Base-by-base conservation (phyloP, 2,888 invertebrate genomes). In the Petrolisthes cinctipes region DNA sequence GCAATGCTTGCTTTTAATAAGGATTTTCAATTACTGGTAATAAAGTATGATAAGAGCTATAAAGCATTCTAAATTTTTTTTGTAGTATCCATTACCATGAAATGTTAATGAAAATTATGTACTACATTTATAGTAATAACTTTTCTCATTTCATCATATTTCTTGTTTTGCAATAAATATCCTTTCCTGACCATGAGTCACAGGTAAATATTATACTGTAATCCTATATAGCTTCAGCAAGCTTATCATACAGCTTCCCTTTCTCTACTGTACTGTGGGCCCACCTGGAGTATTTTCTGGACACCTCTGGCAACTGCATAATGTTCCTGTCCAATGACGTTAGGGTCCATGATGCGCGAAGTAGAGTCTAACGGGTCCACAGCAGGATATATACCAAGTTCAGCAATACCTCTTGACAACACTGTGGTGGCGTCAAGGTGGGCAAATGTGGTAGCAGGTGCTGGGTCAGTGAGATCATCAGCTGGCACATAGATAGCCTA, bases 401-500 rank as follows among this genome's bases (percentile, higher is more conserved):
- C 91, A 56, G 92, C 91, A 80, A 92, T 92, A 51, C 90, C 90
- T 37, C 92, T 87, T 7, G 90, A 91, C 79, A 92, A 86, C 68
- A 92, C 92, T 4, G 91, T 91, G 78, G 92, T 92, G 51, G 92
- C 91, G 89, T 92, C 92, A 75, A 92, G 91, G 89, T 92, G 92
- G 68, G 92, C 91, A 86, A 92, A 92, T 14, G 92, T 92, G 14
- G 92, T 92, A 56, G 92, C 92, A 14, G 92, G 92, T 9, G 92
- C 90, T 51, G 92, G 92, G 85, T 92, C 92, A 5, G 92, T 92
- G 80, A 92, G 90, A 85, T 92, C 92, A 83, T 92, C 92, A 20
- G 92, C 92, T 20, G 92, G 92, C 57, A 92, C 92, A 86, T 92
- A 92, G 71, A 92, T 90, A 37, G 92, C 92, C 89, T 89, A 73